phyloP scores from a whole-genome alignment of 2,113 vertebrate genomes.

The Ceyx melanurus region DNA sequence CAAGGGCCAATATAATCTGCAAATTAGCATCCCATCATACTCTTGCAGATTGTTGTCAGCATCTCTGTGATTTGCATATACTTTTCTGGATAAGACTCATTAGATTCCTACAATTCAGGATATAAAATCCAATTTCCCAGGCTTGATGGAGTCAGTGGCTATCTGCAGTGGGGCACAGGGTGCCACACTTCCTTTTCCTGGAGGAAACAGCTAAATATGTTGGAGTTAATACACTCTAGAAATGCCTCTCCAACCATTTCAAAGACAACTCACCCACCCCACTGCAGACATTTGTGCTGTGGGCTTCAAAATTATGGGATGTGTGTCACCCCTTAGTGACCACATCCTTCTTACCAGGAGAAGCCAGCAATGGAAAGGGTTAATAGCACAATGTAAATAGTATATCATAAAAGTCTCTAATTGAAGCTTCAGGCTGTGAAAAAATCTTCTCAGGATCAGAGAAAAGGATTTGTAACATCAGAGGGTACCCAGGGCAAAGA shows the following conservation, averaged over 20 bases:
- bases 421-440: background rate
- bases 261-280: background rate
- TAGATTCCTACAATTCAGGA: background rate
- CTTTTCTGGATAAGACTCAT: constrained; percentile 7
- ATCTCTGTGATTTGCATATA: background rate
- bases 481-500: background rate
- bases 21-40: constrained; percentile 6
- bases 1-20: background rate
- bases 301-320: background rate
- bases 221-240: background rate
- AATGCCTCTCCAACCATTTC: background rate
- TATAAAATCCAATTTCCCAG: background rate
- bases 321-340: background rate
- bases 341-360: background rate
- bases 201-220: background rate
- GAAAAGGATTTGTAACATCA: background rate
- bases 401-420: background rate
- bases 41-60: background rate
- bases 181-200: background rate
- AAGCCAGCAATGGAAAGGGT: background rate
- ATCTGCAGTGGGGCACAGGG: background rate
- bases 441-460: background rate
- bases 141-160: background rate
- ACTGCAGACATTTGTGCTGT: background rate
- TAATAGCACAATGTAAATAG: background rate